Evolutionary conservation across 2,113 vertebrate species (phyloP), one percentile per base, ranked within the genome.

Genomic region (Dissostichus mawsoni): DNA sequence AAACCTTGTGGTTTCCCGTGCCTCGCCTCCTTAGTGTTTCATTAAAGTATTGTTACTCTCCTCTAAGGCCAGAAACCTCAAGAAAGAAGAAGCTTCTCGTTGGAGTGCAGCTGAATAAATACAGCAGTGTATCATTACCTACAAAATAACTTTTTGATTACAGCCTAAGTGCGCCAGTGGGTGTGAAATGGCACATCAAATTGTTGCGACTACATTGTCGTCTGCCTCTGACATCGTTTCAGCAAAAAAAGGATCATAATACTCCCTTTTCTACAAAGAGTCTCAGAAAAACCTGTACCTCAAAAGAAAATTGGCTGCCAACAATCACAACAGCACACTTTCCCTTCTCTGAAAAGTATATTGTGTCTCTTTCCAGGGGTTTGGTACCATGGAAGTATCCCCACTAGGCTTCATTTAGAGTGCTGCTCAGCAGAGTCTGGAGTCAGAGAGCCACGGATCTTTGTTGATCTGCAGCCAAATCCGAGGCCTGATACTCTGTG

Each of bases 381-480:
- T 69, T 48, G 82, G 87, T 88, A 75, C 88, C 85, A 80, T 78
- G 78, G 82, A 80, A 80, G 78, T 25, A 69, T 89, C 82, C 89
- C 82, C 87, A n/a, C 51, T 13, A 53, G 89, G 82, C 76, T 78
- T 88, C 78, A 59, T 85, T 83, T 79, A 70, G 72, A 82, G 63
- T 17, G n/a, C 59, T 61, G 76, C 62, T 82, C 69, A 61, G 80
- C 61, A 87, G 68, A 77, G 74, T 20, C 41, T 18, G n/a, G 56
- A 74, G 75, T 80, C 73, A 47, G 58, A 72, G 79, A 77, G 53
- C 69, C 45, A 45, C 29, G 8, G 76, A 81, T 84, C 83, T 80
- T 71, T 10, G 23, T 11, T 79, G 73, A 76, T 63, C 76, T 52
- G 81, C 56, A 45, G 86, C 88, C 84, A 80, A 85, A 76, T 64